Percentiles rank a stretch among this genome's conserved stretches.
These are phyloP conservation scores for Magallana gigas DNA, from an alignment of 1,140 invertebrate species.

Conservation along the genomic window DNA sequence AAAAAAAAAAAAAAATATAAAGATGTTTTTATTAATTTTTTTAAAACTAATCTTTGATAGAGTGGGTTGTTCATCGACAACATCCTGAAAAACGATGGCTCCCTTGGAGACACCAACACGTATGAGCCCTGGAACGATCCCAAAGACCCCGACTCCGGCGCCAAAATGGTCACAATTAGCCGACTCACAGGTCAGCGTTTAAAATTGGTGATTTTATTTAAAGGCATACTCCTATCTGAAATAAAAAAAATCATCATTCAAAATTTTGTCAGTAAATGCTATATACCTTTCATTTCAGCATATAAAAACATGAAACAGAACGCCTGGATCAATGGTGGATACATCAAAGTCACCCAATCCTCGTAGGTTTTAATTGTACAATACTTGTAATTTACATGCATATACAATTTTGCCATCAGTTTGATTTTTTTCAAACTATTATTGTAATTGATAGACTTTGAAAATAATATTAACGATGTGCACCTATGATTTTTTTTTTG, in stretches of 20 bases:
- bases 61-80: slow-evolving; percentile 41
- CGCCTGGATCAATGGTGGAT: slow-evolving; percentile 39
- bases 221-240: too few species aligned
- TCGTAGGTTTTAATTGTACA: slow-evolving; percentile 28
- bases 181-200: slow-evolving; percentile 39
- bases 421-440: neutral
- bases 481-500: neutral
- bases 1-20: neutral
- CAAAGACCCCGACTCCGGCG: slow-evolving; percentile 22
- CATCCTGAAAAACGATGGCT: slow-evolving; percentile 12
- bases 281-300: neutral
- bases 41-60: neutral
- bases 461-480: neutral
- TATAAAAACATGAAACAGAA: slow-evolving; percentile 48
- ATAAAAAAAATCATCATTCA: too few species aligned
- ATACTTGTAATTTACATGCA: too few species aligned
- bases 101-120: neutral
- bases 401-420: neutral
- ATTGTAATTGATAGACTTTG: neutral
- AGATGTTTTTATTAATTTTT: neutral
- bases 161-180: slow-evolving; percentile 33
- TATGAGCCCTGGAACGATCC: slow-evolving; percentile 52
- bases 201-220: too few species aligned
- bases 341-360: slow-evolving; percentile 21
- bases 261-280: too few species aligned